Conservation (phyloP, 2,888 invertebrate genomes). For the Tridacna crocea region DNA sequence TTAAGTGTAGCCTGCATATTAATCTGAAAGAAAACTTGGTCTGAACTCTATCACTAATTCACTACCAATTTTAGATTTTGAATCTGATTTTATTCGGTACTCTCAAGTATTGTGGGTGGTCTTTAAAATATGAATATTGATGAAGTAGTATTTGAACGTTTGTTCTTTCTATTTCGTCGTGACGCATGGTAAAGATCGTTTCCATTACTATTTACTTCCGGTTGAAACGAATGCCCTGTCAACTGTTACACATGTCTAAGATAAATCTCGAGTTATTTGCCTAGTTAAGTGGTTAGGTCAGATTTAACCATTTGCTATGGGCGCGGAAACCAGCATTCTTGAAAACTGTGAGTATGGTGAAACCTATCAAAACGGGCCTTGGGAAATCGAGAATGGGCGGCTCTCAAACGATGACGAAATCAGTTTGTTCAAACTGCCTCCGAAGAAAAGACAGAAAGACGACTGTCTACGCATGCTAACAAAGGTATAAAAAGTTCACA, state of each 20-base stretch:
- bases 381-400: conserved; percentile 61
- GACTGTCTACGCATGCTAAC: conserved; percentile 61
- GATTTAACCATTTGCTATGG: conserved; percentile 60
- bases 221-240: background rate
- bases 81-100: too few relatives aligned
- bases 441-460: conserved; percentile 59
- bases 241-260: conserved; percentile 9
- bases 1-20: too few relatives aligned
- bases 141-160: too few relatives aligned
- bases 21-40: too few relatives aligned
- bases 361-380: conserved; percentile 50
- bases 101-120: too few relatives aligned
- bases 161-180: too few relatives aligned
- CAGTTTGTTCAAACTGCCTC: conserved; percentile 64
- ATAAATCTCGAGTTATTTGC: background rate
- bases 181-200: too few relatives aligned
- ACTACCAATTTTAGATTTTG: too few relatives aligned
- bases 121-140: too few relatives aligned
- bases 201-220: conserved; percentile 21
- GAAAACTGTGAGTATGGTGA: conserved; percentile 71
- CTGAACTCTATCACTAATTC: too few relatives aligned
- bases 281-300: background rate
- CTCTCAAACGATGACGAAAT: conserved; percentile 61
- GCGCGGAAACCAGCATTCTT: conserved; percentile 74
- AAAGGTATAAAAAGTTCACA: conserved; percentile 53